These are phyloP conservation scores for Cryptocheilus praepositus DNA, from an alignment of 2,888 invertebrate species.

Conservation along the genomic window DNA sequence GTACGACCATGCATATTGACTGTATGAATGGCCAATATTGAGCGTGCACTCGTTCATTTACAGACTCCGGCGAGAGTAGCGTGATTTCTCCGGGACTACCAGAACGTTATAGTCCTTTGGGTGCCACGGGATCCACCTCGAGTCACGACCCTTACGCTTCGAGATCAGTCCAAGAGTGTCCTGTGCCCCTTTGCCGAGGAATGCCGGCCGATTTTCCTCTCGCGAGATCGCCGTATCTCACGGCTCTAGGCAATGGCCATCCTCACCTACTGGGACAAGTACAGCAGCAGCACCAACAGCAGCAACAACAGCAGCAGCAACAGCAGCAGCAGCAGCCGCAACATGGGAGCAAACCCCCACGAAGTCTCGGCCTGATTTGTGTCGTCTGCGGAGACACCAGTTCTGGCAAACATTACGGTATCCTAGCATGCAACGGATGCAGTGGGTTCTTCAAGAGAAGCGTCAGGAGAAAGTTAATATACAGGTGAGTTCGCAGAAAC, in stretches of 20 bases:
- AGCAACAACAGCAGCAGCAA: constrained; percentile 61
- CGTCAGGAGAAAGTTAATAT: constrained; percentile 96
- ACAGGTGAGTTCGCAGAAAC: constrained; percentile 82
- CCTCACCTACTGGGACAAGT: constrained; percentile 65
- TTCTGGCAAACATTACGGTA: constrained; percentile 98
- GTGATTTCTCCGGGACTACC: constrained; percentile 72
- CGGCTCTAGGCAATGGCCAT: constrained; percentile 71
- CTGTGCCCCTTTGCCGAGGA: constrained; percentile 70
- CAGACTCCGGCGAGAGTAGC: constrained; percentile 72
- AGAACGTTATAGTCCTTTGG: constrained; percentile 72
- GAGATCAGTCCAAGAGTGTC: constrained; percentile 70
- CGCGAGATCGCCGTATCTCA: constrained; percentile 70
- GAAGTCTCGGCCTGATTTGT: constrained; percentile 89
- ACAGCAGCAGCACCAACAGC: constrained; percentile 58
- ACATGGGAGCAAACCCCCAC: constrained; percentile 69
- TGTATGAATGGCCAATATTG: neutral
- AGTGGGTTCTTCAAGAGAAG: constrained; percentile 99
- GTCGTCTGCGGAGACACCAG: constrained; percentile 98
- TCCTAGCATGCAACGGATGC: constrained; percentile 99
- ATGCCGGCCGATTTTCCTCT: constrained; percentile 69
- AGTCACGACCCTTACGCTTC: constrained; percentile 70
- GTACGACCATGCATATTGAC: neutral
- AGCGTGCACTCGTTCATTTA: constrained; percentile 20
- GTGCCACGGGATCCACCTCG: constrained; percentile 68
- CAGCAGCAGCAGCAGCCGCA: constrained; percentile 50